Conservation (phyloP, 2,113 vertebrate genomes). For the Gymnogyps californianus region DNA sequence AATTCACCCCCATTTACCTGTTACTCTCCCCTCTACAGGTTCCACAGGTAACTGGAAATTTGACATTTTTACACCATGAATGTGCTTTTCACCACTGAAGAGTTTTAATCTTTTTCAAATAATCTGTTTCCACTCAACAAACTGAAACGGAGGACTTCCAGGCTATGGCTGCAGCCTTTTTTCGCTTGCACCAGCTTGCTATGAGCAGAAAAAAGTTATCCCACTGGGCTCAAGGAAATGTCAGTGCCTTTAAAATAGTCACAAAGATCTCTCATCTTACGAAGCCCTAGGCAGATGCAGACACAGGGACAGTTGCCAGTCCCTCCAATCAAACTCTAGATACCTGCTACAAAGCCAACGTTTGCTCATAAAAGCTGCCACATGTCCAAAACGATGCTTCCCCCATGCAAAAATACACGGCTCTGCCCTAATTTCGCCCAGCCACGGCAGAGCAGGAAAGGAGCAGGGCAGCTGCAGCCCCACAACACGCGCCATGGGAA, state of each 20-base stretch:
- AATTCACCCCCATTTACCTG: background rate
- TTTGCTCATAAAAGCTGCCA: background rate
- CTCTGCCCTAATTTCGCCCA: background rate
- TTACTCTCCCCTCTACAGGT: background rate
- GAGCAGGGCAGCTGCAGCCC: background rate
- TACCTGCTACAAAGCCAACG: background rate
- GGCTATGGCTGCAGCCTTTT: background rate
- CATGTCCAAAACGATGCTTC: background rate
- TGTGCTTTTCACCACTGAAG: background rate
- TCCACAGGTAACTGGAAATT: background rate
- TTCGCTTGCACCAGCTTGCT: background rate
- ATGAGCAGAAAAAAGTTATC: background rate
- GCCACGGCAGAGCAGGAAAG: background rate
- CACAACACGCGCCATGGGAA: rapidly evolving
- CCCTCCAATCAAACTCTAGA: background rate
- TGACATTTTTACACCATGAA: background rate
- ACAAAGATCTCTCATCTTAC: rapidly evolving
- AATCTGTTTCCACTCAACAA: background rate
- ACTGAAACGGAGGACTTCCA: background rate
- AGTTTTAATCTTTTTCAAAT: background rate
- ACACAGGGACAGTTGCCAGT: rapidly evolving
- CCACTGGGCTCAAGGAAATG: background rate
- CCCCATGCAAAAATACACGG: rapidly evolving
- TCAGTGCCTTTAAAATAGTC: background rate
- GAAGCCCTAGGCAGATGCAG: background rate